Conservation (phyloP, 2,113 vertebrate genomes). For the Aegithalos caudatus region DNA sequence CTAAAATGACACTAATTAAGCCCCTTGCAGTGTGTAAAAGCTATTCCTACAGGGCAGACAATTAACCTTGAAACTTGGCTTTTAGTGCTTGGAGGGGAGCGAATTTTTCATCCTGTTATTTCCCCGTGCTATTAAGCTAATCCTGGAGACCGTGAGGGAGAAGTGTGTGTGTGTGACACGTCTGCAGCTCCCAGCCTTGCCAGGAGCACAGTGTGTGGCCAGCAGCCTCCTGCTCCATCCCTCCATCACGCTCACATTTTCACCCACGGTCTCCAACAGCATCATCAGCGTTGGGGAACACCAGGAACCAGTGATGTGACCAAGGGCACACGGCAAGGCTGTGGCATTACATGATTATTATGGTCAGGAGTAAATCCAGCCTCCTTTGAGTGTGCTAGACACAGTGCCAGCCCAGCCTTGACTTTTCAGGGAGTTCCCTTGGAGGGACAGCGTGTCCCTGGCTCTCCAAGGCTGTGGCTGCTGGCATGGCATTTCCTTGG, state of each 20-base stretch:
- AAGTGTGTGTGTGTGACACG: not conserved
- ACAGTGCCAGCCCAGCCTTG: not conserved
- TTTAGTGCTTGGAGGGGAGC: constrained; percentile 51
- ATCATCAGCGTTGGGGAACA: not conserved
- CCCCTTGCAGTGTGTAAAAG: constrained; percentile 20
- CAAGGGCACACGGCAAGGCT: not conserved
- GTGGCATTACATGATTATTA: not conserved
- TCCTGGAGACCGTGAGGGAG: constrained; percentile 9
- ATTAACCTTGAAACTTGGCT: constrained; percentile 63
- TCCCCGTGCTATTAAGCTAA: constrained; percentile 29
- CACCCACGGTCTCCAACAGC: not conserved
- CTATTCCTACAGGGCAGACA: constrained; percentile 49
- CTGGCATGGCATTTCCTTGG: not conserved
- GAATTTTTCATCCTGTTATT: constrained; percentile 53
- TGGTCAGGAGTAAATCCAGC: not conserved
- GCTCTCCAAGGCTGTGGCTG: not conserved
- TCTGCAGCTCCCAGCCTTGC: constrained; percentile 15
- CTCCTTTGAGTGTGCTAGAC: not conserved
- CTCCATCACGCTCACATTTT: not conserved
- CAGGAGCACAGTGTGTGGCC: constrained; percentile 4
- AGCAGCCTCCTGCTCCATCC: not conserved
- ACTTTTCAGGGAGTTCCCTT: not conserved
- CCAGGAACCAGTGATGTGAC: not conserved
- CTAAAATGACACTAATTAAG: constrained; percentile 63
- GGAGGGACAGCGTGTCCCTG: accelerated